Base-by-base conservation (phyloP, 2,888 invertebrate genomes). In the Ecliptopera silaceata region DNA sequence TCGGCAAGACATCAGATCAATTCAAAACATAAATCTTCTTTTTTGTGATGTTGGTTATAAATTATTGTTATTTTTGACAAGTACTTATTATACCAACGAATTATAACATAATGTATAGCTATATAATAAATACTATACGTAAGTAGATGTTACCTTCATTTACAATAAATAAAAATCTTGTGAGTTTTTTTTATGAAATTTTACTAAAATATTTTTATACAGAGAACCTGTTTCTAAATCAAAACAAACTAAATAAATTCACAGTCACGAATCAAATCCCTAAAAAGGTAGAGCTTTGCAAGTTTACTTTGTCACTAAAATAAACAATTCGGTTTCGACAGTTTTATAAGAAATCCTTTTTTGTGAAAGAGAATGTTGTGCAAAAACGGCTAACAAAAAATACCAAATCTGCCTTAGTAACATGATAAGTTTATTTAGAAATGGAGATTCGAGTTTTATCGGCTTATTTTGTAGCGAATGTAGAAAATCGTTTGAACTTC, bases 361-460 rank as follows among this genome's bases (percentile, higher is more conserved):
- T 80, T 80, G 72, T 74, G 62, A 60, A 64, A 71, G 68, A 77
- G 79, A 82, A 81, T 81, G 75, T 79, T 76, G 79, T 80, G 82
- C 87, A 88, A 88, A 88, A 89, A 86, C 74, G 67, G 50, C 53
- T 39, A 64, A 82, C 80, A 88, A 88, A 88, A 88, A 87, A 76
- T 61, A 26, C 59, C 67, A 82, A 88, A 82, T 81, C 80, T 77
- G 71, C 66, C 70, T 74, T 72, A 71, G 77, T 79, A 81, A 86
- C 79, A 79, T 80, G 88, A 89, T 88, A 87, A 86, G 86, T 88
- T 89, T 89, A 84, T 88, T 87, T 87, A 82, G 85, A 83, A 88
- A 88, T 75, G 59, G 80, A 86, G 77, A 80, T 74, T 68, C 58
- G 64, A 68, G 70, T 72, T 71, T 74, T 80, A 79, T 73, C 77